phyloP scores from a whole-genome alignment of 2,113 vertebrate genomes.

The Arvicanthis niloticus region DNA sequence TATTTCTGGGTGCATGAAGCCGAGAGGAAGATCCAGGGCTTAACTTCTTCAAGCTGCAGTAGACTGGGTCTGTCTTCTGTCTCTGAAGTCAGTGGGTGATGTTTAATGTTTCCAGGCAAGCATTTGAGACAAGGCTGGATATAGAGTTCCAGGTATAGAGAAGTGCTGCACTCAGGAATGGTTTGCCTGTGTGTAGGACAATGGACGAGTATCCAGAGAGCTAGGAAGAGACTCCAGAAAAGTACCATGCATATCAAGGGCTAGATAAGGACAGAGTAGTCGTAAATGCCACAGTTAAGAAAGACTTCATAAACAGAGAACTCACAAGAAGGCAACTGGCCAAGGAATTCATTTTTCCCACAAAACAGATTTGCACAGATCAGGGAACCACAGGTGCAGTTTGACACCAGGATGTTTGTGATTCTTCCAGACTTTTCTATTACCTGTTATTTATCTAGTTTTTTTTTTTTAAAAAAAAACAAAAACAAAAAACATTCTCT shows the following conservation, averaged over 20 bases:
- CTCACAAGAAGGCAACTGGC: not conserved
- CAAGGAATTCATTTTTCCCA: not conserved
- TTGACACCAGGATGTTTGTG: not conserved
- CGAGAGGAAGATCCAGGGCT: too few species aligned
- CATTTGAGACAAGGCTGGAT: not conserved
- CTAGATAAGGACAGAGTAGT: not conserved
- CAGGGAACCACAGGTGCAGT: not conserved
- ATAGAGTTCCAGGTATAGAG: not conserved
- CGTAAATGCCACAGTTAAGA: not conserved
- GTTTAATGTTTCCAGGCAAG: slow-evolving; percentile 8
- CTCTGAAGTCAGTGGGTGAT: slow-evolving; percentile 29
- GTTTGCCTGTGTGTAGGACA: not conserved
- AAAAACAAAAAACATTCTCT: not conserved
- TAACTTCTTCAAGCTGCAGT: not conserved
- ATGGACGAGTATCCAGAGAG: not conserved
- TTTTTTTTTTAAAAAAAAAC: not conserved
- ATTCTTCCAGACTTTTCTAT: not conserved
- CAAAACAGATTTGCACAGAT: not conserved
- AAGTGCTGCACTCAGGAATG: not conserved
- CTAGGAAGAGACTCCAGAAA: not conserved
- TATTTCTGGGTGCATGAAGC: too few species aligned
- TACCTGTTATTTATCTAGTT: not conserved
- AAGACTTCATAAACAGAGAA: not conserved
- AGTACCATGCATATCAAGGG: not conserved
- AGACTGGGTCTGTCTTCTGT: not conserved